Evolutionary conservation across 2,797 vertebrate genomes (phyloP).

Genomic region (Propithecus deckenii): DNA sequence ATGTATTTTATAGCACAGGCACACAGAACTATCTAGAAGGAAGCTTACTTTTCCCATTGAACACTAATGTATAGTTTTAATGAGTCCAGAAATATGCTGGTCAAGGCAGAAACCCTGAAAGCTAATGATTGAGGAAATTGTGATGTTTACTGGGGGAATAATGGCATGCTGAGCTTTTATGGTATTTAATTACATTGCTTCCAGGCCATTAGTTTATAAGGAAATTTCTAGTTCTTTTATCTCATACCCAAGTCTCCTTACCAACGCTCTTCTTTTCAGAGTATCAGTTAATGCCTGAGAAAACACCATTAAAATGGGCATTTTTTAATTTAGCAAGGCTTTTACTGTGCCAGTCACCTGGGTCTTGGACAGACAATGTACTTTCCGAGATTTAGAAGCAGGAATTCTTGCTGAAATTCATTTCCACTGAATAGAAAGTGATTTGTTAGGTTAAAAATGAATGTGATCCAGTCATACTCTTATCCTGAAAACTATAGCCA

Average conservation of each 20-base stretch:
- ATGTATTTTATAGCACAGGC: background rate
- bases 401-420: background rate
- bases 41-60: slow-evolving; percentile 65
- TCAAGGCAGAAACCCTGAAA: slow-evolving; percentile 64
- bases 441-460: background rate
- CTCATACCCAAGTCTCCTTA: slow-evolving; percentile 38
- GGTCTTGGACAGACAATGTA: background rate
- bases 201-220: slow-evolving; percentile 62
- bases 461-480: background rate
- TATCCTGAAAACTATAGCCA: background rate
- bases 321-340: background rate
- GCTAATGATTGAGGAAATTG: slow-evolving; percentile 65
- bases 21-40: slow-evolving; percentile 34
- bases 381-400: background rate
- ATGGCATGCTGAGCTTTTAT: slow-evolving; percentile 60
- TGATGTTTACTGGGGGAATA: slow-evolving; percentile 63
- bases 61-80: slow-evolving; percentile 61
- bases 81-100: slow-evolving; percentile 64
- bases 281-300: slow-evolving; percentile 21
- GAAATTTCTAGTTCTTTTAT: slow-evolving; percentile 54
- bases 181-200: slow-evolving; percentile 71
- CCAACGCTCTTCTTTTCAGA: slow-evolving; percentile 20
- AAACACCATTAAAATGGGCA: slow-evolving; percentile 13
- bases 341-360: background rate
- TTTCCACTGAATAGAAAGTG: slow-evolving; percentile 19